phyloP scores from a whole-genome alignment of 2,113 vertebrate genomes.

The Misgurnus anguillicaudatus region DNA sequence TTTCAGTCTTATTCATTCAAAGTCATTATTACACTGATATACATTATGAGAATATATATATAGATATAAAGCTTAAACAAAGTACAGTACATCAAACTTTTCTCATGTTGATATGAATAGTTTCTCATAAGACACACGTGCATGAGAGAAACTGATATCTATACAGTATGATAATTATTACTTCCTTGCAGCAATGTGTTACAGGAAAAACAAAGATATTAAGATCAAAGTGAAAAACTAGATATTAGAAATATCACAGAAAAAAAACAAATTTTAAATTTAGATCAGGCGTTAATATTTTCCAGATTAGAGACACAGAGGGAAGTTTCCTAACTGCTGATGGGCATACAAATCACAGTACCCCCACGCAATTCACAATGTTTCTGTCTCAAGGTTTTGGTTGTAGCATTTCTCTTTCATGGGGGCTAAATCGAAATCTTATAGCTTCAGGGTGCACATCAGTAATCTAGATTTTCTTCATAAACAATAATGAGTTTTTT shows the following conservation, averaged over 20 bases:
- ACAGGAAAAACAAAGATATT: conserved; percentile 23
- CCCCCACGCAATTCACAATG: not conserved
- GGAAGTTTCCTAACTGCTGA: conserved; percentile 3
- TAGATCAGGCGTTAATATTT: conserved; percentile 21
- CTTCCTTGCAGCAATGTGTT: conserved; percentile 12
- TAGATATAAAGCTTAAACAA: conserved; percentile 15
- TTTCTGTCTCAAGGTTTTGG: not conserved
- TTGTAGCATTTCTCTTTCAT: conserved; percentile 4
- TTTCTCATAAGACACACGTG: not conserved
- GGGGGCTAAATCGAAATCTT: conserved; percentile 12
- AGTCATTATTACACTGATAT: no score
- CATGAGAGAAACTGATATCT: conserved; percentile 17
- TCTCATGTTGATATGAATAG: conserved; percentile 15
- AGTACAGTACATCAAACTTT: not conserved
- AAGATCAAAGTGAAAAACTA: conserved; percentile 8
- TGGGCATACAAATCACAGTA: not conserved
- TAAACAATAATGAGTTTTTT: conserved; percentile 1
- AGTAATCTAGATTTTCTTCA: conserved; percentile 20
- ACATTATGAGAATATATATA: no score
- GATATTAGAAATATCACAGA: not conserved
- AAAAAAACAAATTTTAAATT: not conserved
- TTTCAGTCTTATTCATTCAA: no score
- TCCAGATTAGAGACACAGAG: not conserved
- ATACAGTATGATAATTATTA: conserved; percentile 1
- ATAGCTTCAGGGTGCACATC: conserved; percentile 15